Conservation (phyloP, 2,797 vertebrate species). For the Hephaestus fuliginosus region DNA sequence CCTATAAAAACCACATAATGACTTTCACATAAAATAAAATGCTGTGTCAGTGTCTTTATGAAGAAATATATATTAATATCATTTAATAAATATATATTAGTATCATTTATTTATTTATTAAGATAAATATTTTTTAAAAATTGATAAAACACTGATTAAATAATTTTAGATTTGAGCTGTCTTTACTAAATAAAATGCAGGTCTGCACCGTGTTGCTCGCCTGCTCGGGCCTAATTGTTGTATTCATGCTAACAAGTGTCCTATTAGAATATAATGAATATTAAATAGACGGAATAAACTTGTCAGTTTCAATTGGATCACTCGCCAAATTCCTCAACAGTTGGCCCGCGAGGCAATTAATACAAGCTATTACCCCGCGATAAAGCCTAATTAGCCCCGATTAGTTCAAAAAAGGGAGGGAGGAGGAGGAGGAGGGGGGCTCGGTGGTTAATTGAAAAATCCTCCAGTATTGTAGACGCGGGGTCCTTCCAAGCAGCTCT, state of each 20-base stretch:
- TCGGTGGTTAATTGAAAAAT: conserved; percentile 83
- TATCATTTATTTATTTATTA: not conserved
- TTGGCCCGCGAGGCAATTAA: conserved; percentile 86
- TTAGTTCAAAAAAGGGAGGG: conserved; percentile 70
- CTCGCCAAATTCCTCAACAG: conserved; percentile 84
- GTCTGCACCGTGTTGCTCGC: conserved; percentile 53
- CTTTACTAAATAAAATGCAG: conserved; percentile 4
- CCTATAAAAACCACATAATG: not conserved
- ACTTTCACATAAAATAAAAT: not conserved
- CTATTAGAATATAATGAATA: conserved; percentile 80
- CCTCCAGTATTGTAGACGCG: conserved; percentile 75
- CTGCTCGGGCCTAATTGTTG: conserved; percentile 61
- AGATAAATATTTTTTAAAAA: not conserved
- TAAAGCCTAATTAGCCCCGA: conserved; percentile 87
- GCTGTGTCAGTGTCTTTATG: not conserved
- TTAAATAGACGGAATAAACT: conserved; percentile 79
- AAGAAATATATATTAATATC: not conserved
- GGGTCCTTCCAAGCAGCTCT: conserved; percentile 79
- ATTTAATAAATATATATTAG: not conserved
- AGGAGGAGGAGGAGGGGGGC: conserved; percentile 31
- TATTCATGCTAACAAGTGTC: conserved; percentile 74
- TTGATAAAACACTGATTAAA: not conserved
- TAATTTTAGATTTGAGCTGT: not conserved
- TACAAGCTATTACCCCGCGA: conserved; percentile 84
- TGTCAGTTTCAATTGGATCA: conserved; percentile 80